These are phyloP conservation scores for Cercocebus atys DNA, from an alignment of 2,113 vertebrate species.

Conservation along the genomic window DNA sequence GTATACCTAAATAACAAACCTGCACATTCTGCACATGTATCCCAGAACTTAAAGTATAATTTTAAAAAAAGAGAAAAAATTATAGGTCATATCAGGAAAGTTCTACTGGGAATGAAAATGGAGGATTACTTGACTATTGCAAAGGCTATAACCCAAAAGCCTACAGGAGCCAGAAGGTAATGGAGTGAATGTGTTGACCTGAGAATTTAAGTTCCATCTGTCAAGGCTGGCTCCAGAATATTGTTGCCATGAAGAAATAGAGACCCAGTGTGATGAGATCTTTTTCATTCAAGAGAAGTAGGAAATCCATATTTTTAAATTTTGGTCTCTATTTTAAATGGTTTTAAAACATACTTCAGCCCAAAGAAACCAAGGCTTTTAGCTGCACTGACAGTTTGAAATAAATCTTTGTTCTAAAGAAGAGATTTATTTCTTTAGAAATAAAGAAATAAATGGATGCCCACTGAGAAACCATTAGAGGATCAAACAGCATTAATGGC, in stretches of 20 bases:
- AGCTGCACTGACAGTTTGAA: neutral
- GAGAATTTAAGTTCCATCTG: neutral
- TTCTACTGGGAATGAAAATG: neutral
- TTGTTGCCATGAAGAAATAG: neutral
- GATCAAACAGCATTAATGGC: neutral
- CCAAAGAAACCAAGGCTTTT: neutral
- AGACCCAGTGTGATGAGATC: neutral
- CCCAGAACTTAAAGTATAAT: too few species aligned
- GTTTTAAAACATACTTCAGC: neutral
- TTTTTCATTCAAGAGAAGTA: neutral
- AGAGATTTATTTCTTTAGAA: too few species aligned
- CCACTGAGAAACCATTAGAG: neutral
- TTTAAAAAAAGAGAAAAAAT: too few species aligned
- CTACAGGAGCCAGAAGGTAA: neutral
- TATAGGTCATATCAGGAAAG: neutral
- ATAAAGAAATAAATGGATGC: neutral
- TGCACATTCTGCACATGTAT: too few species aligned
- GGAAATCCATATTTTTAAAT: neutral
- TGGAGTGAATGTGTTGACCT: too few species aligned
- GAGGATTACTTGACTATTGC: neutral
- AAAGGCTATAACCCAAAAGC: neutral
- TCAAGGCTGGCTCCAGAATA: neutral
- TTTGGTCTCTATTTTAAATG: neutral
- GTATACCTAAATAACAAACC: too few species aligned
- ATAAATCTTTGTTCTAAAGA: neutral